phyloP scores from a whole-genome alignment of 2,113 vertebrate genomes.

The Alethe diademata region DNA sequence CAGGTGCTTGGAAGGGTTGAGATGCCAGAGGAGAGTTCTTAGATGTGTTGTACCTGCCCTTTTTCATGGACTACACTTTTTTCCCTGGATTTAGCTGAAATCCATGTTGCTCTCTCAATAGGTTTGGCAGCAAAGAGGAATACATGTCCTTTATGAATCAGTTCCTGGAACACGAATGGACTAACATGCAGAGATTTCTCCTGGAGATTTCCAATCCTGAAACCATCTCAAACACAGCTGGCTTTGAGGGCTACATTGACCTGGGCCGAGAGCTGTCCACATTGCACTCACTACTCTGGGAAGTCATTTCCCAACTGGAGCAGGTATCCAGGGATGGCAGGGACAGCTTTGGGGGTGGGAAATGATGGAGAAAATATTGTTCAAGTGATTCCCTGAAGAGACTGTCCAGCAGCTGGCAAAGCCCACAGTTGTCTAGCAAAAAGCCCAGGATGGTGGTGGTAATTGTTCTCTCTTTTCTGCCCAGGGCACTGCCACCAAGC shows the following conservation, averaged over 20 bases:
- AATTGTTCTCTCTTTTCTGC: not conserved
- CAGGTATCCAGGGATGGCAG: slow-evolving; percentile 73
- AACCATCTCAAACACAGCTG: slow-evolving; percentile 93
- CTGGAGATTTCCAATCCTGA: slow-evolving; percentile 96
- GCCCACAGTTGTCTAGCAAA: not conserved
- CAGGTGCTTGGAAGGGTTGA: not conserved
- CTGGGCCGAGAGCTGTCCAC: slow-evolving; percentile 93
- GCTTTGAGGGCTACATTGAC: slow-evolving; percentile 97
- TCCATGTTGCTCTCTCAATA: not conserved
- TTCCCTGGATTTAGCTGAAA: not conserved
- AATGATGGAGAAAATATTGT: not conserved
- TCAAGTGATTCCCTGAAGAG: not conserved
- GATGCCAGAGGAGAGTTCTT: not conserved
- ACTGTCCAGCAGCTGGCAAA: not conserved
- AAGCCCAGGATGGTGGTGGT: not conserved
- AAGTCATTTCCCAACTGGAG: slow-evolving; percentile 91
- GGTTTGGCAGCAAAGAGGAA: slow-evolving; percentile 96
- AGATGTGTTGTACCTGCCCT: accelerated
- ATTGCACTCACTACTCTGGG: slow-evolving; percentile 91
- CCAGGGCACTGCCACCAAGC: slow-evolving; percentile 86
- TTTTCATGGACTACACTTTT: not conserved
- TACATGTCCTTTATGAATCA: slow-evolving; percentile 99
- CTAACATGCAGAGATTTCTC: slow-evolving; percentile 95
- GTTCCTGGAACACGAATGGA: slow-evolving; percentile 96
- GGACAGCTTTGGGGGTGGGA: not conserved